Percentiles rank a stretch among this genome's conserved stretches.
Evolutionary conservation across 2,888 invertebrate species (phyloP).

Genomic region (Chirona hameri): DNA sequence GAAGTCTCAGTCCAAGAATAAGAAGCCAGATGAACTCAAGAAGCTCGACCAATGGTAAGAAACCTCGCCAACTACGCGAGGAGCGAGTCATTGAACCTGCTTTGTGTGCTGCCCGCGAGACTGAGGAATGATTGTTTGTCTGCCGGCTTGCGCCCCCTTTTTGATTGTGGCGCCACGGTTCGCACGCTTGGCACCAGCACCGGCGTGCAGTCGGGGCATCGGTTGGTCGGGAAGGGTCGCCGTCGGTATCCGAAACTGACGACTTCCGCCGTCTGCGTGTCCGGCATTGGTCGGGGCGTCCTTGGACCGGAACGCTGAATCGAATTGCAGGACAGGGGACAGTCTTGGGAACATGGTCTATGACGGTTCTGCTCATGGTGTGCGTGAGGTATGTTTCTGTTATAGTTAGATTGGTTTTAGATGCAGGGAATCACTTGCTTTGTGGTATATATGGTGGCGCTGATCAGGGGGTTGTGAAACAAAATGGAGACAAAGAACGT

Average conservation of each 20-base stretch:
- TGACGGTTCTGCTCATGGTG: not conserved
- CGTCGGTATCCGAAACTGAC: not conserved
- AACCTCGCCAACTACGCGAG: conserved; percentile 51
- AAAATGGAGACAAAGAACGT: conserved; percentile 26
- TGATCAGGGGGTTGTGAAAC: not conserved
- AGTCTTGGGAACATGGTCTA: not conserved
- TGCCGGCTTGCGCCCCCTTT: conserved; percentile 3
- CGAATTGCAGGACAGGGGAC: not conserved
- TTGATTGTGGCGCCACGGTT: conserved; percentile 26
- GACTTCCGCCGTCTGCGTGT: not conserved
- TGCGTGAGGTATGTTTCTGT: not conserved
- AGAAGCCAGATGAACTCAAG: conserved; percentile 90
- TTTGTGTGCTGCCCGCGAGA: conserved; percentile 4
- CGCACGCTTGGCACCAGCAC: conserved; percentile 4
- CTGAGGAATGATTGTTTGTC: conserved; percentile 5
- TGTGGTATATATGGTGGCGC: not conserved
- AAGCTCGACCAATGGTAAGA: conserved; percentile 92
- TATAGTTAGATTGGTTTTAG: not conserved
- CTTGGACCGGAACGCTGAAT: not conserved
- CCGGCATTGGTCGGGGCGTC: not conserved
- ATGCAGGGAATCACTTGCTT: not conserved
- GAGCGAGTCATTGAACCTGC: conserved; percentile 62
- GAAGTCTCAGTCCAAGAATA: conserved; percentile 84
- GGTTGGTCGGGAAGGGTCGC: not conserved
- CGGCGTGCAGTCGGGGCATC: not conserved